phyloP scores from a whole-genome alignment of 2,888 invertebrate genomes.

The Epistrophe eligans region DNA sequence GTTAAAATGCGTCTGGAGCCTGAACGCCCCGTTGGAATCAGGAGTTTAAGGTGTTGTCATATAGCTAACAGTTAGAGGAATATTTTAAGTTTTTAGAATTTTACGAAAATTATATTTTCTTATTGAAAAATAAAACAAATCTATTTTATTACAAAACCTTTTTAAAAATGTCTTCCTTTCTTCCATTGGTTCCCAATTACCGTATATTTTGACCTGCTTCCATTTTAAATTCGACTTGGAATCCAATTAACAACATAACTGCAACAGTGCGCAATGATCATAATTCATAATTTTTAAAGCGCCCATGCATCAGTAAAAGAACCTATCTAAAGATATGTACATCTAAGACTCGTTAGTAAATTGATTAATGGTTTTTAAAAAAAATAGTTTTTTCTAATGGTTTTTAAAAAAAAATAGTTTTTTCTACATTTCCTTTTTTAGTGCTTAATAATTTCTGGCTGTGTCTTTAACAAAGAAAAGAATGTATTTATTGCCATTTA shows the following conservation, averaged over 20 bases:
- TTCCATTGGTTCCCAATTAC: background rate
- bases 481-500: constrained; percentile 70
- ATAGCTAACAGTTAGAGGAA: too few relatives aligned
- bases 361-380: constrained; percentile 64
- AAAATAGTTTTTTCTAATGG: constrained; percentile 43
- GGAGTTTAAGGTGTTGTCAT: too few relatives aligned
- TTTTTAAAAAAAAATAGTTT: constrained; percentile 5
- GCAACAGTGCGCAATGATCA: constrained; percentile 40
- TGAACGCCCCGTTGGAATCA: too few relatives aligned
- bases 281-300: constrained; percentile 65
- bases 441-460: constrained; percentile 12
- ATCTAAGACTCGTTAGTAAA: constrained; percentile 70
- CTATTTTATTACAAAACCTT: background rate
- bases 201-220: constrained; percentile 51
- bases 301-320: constrained; percentile 20
- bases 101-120: too few relatives aligned
- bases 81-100: too few relatives aligned
- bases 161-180: background rate
- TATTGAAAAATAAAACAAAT: too few relatives aligned
- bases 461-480: constrained; percentile 28
- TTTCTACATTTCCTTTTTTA: constrained; percentile 8
- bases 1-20: too few relatives aligned
- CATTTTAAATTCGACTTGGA: constrained; percentile 74
- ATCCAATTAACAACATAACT: constrained; percentile 68
- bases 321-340: too few relatives aligned